These are phyloP conservation scores for Periparus ater DNA, from an alignment of 2,797 vertebrate species.

Conservation along the genomic window DNA sequence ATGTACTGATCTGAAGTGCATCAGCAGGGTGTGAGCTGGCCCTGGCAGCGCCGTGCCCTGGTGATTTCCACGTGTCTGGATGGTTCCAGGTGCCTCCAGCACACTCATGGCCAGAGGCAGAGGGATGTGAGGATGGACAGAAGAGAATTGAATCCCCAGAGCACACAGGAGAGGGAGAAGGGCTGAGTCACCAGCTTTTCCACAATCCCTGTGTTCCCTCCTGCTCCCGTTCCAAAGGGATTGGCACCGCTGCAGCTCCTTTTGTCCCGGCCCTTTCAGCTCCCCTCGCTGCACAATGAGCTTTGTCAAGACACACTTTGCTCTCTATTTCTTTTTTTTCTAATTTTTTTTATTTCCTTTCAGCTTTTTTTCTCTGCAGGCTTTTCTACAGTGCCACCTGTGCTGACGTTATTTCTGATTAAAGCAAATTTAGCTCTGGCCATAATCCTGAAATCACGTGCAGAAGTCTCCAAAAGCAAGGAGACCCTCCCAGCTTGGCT, in stretches of 20 bases:
- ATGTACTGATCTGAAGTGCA: not conserved
- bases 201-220: not conserved
- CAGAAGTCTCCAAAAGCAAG: not conserved
- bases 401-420: not conserved
- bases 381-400: not conserved
- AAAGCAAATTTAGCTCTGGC: not conserved
- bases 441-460: not conserved
- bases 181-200: not conserved
- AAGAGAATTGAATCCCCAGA: not conserved
- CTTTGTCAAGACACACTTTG: not conserved
- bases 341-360: not conserved
- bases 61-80: not conserved
- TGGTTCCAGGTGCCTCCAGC: not conserved
- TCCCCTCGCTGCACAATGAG: not conserved
- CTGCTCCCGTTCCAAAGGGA: not conserved
- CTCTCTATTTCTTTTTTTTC: not conserved
- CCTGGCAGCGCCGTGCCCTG: not conserved
- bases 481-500: not conserved
- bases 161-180: not conserved
- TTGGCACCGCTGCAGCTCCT: not conserved
- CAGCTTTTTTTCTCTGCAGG: not conserved
- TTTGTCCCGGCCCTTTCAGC: not conserved
- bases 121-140: not conserved
- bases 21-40: not conserved
- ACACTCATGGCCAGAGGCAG: not conserved